Base-by-base conservation (phyloP, 1,140 invertebrate genomes). In the Tetramorium parvispinum region DNA sequence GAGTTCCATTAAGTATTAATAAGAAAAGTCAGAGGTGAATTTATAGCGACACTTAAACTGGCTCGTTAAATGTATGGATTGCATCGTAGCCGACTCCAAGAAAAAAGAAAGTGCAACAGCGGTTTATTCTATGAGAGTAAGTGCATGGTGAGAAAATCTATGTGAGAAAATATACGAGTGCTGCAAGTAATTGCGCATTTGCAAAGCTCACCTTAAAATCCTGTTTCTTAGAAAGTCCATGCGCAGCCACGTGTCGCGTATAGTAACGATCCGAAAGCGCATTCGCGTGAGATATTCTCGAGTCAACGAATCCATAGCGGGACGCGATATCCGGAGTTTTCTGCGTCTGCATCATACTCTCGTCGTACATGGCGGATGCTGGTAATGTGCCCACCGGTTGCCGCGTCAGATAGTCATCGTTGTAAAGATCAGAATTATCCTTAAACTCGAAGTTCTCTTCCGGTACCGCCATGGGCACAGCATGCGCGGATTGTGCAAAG, bases 391-490 rank as follows among this genome's bases (percentile, higher is more conserved):
- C 94, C n/a, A 95, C 76, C 3, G 95, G 94, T 77, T 94, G 94
- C 71, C 92, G 78, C 10, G 91, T 93, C 88, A 95, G 89, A 71
- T 95, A 95, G 70, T 95, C 94, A 6, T 95, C 94, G 68, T 90
- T 93, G 79, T 93, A 95, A 27, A 93, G 82, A 61, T 95, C 94
- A 0, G 92, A 85, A 37, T 95, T 95, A 81, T 96, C 96, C 90
- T 97, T 97, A 89, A 97, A 97, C 85, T 97, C 97, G 89, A 97
- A 96, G 87, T 97, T 97, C 88, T 97, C 96, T 0, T 96, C 94
- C 0, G 94, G 93, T 51, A 93, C 94, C 18, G 93, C 94, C 27
- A 92, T 94, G 53, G 91, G 94, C 55, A 88, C 88, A 40, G 90
- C 93, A 83, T 95, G 92, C 75, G 94, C 93, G 0, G 93, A 94